Evolutionary conservation across 2,888 invertebrate genomes (phyloP).

Genomic region (Subacronicta megacephala): DNA sequence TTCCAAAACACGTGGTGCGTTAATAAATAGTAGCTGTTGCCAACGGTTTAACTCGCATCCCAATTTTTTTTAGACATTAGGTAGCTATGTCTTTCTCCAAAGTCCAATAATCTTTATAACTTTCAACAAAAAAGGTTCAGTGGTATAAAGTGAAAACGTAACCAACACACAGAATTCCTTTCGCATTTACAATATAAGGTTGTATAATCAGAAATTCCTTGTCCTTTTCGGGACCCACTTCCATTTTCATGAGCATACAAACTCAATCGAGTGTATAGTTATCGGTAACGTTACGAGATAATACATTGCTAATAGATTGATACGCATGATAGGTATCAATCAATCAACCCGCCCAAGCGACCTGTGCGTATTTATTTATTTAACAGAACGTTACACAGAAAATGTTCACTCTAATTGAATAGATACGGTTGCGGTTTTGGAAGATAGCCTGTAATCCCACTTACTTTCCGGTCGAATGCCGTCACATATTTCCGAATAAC

Average conservation of each 20-base stretch:
- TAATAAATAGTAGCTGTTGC: no score
- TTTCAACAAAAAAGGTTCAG: no score
- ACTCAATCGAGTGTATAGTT: not conserved
- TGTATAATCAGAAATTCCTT: no score
- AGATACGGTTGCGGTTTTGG: constrained; percentile 13
- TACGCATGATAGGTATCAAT: constrained; percentile 10
- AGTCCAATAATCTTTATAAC: no score
- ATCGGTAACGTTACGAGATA: not conserved
- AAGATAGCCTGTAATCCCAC: constrained; percentile 30
- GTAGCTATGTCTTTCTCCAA: no score
- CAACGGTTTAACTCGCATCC: no score
- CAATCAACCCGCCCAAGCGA: constrained; percentile 13
- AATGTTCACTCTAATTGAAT: constrained; percentile 19
- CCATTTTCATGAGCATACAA: not conserved
- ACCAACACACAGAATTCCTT: no score
- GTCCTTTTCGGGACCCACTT: not conserved
- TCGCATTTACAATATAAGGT: no score
- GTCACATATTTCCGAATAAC: constrained; percentile 27
- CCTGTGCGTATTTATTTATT: constrained; percentile 7
- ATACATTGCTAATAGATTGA: not conserved
- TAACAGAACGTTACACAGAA: constrained; percentile 19
- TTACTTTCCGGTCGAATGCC: constrained; percentile 32
- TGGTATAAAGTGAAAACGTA: no score
- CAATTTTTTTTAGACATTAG: no score
- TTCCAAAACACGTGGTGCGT: no score